These are phyloP conservation scores for Drosophila diplacantha DNA, from an alignment of 2,888 invertebrate species.

Conservation along the genomic window DNA sequence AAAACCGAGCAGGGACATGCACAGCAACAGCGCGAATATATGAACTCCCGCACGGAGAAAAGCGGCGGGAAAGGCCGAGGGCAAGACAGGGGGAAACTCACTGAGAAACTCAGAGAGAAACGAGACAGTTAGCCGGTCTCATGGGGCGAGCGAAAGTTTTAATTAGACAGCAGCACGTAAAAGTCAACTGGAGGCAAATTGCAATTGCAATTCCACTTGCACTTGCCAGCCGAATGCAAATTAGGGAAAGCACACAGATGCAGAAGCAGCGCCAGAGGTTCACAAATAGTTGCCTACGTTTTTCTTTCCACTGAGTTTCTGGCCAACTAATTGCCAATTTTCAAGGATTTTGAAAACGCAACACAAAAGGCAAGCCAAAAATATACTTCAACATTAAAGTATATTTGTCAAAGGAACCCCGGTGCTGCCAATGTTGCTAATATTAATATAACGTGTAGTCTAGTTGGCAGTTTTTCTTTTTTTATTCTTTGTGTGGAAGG, in stretches of 20 bases:
- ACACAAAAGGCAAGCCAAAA: neutral
- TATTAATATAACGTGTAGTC: constrained; percentile 8
- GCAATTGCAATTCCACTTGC: constrained; percentile 53
- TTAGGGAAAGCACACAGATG: constrained; percentile 41
- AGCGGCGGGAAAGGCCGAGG: constrained; percentile 2
- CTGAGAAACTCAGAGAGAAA: constrained; percentile 8
- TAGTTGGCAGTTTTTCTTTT: neutral
- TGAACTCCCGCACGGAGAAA: constrained; percentile 21
- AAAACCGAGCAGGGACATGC: constrained; percentile 59
- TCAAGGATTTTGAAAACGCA: constrained; percentile 1
- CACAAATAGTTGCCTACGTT: constrained; percentile 16
- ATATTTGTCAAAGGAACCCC: no score
- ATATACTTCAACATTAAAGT: neutral
- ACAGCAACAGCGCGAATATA: constrained; percentile 7
- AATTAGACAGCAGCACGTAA: constrained; percentile 66
- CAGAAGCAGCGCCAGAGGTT: constrained; percentile 19
- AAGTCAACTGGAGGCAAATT: constrained; percentile 58
- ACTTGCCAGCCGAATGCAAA: constrained; percentile 49
- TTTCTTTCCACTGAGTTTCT: constrained; percentile 17
- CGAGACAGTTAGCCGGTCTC: constrained; percentile 33
- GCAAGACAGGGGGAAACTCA: neutral
- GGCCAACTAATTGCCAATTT: constrained; percentile 27
- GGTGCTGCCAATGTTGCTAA: neutral
- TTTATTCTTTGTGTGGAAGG: neutral
- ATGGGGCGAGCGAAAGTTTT: constrained; percentile 55